A percentile compares a stretch with the other conserved stretches of the same genome.
Evolutionary conservation across 1,140 invertebrate species (phyloP).

Genomic region (Sarcophaga bullata): DNA sequence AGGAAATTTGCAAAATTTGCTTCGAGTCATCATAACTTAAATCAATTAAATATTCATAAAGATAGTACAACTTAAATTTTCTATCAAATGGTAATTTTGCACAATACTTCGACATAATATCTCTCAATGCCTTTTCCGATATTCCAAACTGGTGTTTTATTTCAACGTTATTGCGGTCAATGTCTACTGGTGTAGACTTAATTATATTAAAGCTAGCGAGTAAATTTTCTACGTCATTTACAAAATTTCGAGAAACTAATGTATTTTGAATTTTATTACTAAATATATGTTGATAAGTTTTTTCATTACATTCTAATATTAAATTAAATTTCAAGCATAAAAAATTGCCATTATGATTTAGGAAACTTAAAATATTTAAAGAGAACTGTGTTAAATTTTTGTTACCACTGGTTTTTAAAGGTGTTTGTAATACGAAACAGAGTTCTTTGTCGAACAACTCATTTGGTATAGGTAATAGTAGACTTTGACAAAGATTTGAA

Average conservation of each 20-base stretch:
- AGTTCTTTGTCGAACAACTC: not conserved
- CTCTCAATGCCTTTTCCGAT: not conserved
- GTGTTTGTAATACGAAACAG: not conserved
- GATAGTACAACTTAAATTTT: not conserved
- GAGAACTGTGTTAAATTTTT: not conserved
- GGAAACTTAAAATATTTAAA: not conserved
- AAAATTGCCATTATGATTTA: not conserved
- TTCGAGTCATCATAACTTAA: slow-evolving; percentile 2
- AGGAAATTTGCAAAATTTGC: slow-evolving; percentile 44
- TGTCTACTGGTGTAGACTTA: not conserved
- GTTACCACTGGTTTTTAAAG: not conserved
- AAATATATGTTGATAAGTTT: not conserved
- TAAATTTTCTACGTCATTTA: not conserved
- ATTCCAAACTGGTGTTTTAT: not conserved
- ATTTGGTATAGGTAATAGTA: not conserved
- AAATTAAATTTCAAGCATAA: not conserved
- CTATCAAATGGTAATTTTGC: not conserved
- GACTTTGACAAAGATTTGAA: not conserved
- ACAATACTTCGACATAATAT: not conserved
- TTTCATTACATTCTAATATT: not conserved
- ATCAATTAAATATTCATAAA: not conserved
- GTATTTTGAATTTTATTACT: not conserved
- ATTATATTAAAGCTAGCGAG: not conserved
- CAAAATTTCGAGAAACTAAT: not conserved
- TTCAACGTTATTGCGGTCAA: not conserved